phyloP scores from a whole-genome alignment of 1,140 invertebrate species.

The Drosophila cardini region DNA sequence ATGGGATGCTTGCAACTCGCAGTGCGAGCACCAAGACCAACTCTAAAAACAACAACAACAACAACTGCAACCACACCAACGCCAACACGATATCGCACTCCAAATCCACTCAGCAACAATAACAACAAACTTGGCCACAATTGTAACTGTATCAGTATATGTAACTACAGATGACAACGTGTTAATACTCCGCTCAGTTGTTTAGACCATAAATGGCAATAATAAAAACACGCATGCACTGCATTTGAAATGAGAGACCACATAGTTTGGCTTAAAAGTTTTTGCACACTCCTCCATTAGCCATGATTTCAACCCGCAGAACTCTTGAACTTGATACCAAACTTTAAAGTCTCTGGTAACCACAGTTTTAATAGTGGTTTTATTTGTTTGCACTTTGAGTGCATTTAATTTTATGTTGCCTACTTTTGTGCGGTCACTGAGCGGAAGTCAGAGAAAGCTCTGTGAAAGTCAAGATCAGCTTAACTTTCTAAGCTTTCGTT shows the following conservation, averaged over 20 bases:
- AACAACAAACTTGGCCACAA: constrained; percentile 26
- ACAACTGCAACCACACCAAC: neutral
- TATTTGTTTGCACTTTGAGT: neutral
- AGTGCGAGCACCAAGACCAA: constrained; percentile 3
- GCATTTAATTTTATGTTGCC: neutral
- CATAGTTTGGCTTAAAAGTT: constrained; percentile 28
- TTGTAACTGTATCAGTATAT: constrained; percentile 34
- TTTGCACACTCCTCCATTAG: neutral
- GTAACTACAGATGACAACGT: constrained; percentile 16
- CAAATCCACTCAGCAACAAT: constrained; percentile 8
- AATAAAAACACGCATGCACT: constrained; percentile 54
- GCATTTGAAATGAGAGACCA: constrained; percentile 28
- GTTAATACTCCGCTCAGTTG: constrained; percentile 47
- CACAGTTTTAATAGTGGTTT: constrained; percentile 7
- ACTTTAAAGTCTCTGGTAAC: neutral
- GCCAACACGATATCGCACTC: constrained; percentile 24
- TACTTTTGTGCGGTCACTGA: constrained; percentile 24
- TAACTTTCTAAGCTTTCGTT: neutral
- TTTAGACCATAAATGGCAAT: constrained; percentile 65
- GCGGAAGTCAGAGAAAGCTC: constrained; percentile 6
- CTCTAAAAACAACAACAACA: constrained; percentile 16
- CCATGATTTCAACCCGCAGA: constrained; percentile 13
- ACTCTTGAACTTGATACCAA: neutral
- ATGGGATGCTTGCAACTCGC: constrained; percentile 22
- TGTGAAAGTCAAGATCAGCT: constrained; percentile 12